Evolutionary conservation across 2,888 invertebrate genomes (phyloP).

Genomic region (Laspeyria flexula): DNA sequence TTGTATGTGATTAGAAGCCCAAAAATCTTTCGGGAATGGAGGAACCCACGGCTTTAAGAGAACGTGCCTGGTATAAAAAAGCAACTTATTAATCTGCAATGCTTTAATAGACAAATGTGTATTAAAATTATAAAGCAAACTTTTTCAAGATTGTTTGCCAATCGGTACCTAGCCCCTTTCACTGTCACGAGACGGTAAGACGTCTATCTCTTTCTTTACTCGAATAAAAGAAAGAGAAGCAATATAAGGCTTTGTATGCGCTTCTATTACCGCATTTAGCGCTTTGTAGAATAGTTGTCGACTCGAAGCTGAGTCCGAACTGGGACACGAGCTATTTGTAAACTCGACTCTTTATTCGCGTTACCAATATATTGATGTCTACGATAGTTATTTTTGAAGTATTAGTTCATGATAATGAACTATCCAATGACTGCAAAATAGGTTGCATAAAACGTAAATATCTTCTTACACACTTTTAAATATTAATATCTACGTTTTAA

Average conservation of each 20-base stretch:
- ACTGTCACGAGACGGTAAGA: conserved; percentile 50
- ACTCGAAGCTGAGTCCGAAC: conserved; percentile 26
- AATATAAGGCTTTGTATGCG: conserved; percentile 36
- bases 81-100: neutral
- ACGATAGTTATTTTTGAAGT: conserved; percentile 8
- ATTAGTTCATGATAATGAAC: too few relatives aligned
- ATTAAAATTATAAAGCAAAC: neutral
- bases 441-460: too few relatives aligned
- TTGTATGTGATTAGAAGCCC: too few relatives aligned
- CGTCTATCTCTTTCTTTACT: conserved; percentile 22
- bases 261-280: conserved; percentile 44
- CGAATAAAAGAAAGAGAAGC: conserved; percentile 27
- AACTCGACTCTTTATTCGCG: conserved; percentile 20
- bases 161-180: conserved; percentile 59
- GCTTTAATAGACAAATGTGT: neutral
- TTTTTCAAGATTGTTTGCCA: conserved; percentile 33
- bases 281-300: conserved; percentile 31
- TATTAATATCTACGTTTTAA: too few relatives aligned
- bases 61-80: too few relatives aligned
- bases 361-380: conserved; percentile 21
- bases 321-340: conserved; percentile 33
- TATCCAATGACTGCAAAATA: too few relatives aligned
- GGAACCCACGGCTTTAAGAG: too few relatives aligned
- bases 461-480: too few relatives aligned
- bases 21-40: too few relatives aligned